Evolutionary conservation across 2,888 invertebrate species (phyloP), one percentile per base, ranked within the genome.

Genomic region (Xestobium rufovillosum): DNA sequence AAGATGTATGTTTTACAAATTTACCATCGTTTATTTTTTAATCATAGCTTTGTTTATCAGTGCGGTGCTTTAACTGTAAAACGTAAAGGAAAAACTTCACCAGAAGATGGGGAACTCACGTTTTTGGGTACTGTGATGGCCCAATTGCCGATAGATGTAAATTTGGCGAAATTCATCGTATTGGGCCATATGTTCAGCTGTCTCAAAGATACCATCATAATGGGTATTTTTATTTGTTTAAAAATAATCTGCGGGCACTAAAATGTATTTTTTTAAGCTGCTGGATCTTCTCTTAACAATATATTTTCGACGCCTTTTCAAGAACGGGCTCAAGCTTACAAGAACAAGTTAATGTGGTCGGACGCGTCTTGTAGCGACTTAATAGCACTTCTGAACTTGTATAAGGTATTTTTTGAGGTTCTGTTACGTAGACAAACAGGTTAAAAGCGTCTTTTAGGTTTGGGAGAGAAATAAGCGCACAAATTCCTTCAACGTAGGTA

Each of bases 111-210:
- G 0, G 85, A 91, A 45, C 56, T 96, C 29, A 94, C 94, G 0
- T 84, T 80, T 61, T 66, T 95, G 48, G 96, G 96, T 0, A 70
- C 72, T 4, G 71, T 95, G 0, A 83, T 94, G 80, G 80, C 87
- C 0, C 67, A 68, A 26, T 64, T 96, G 26, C 96, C 96, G 0
- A 57, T 96, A 1, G 86, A 92, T 59, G 80, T 91, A 15, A 76
- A 75, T 38, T 64, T 90, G 3, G 75, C 86, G 6, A 91, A 92
- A 55, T 67, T 96, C 8, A 84, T 96, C 38, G 70, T 90, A 39
- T 67, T 95, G 2, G 95, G 95, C 0, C 79, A 90, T 55, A 76
- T 87, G 33, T 94, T 84, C 55, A 88, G 87, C 36, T 76, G 87
- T 26, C 64, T 95, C 4, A 80, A 86, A 6, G 94, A 95, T 43